These are phyloP conservation scores for Sinocyclocheilus maitianheensis DNA, from an alignment of 2,113 vertebrate genomes.

Conservation along the genomic window DNA sequence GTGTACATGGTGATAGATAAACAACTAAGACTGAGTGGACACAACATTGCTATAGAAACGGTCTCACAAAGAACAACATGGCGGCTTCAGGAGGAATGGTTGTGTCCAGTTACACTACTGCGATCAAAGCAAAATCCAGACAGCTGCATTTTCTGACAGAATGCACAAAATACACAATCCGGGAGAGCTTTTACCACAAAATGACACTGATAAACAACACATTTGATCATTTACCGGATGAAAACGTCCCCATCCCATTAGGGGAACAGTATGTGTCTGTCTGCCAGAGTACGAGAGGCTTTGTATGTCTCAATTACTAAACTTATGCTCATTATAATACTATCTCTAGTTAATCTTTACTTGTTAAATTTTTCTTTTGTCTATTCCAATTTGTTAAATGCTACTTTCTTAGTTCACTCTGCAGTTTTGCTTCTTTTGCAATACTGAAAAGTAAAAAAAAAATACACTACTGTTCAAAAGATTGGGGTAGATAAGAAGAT, in stretches of 20 bases:
- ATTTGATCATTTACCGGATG: slow-evolving; percentile 7
- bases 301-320: neutral
- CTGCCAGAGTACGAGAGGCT: neutral
- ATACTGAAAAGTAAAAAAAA: neutral
- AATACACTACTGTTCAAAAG: too few species aligned
- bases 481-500: too few species aligned
- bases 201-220: slow-evolving; percentile 17
- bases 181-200: neutral
- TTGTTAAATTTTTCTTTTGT: neutral
- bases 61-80: slow-evolving; percentile 17
- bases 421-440: neutral
- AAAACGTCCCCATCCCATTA: neutral
- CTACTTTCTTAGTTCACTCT: neutral
- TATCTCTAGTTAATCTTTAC: neutral
- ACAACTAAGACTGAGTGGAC: neutral
- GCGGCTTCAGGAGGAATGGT: neutral
- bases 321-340: neutral
- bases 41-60: neutral
- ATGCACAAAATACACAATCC: slow-evolving; percentile 4
- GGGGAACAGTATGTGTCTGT: slow-evolving; percentile 11
- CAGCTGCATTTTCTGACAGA: slow-evolving; percentile 11
- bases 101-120: neutral
- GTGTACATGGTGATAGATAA: neutral
- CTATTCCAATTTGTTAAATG: neutral
- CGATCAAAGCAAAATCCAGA: slow-evolving; percentile 5